A percentile compares a stretch with the other conserved stretches of the same genome.
phyloP scores from a whole-genome alignment of 1,140 invertebrate genomes.

The Panulirus ornatus region DNA sequence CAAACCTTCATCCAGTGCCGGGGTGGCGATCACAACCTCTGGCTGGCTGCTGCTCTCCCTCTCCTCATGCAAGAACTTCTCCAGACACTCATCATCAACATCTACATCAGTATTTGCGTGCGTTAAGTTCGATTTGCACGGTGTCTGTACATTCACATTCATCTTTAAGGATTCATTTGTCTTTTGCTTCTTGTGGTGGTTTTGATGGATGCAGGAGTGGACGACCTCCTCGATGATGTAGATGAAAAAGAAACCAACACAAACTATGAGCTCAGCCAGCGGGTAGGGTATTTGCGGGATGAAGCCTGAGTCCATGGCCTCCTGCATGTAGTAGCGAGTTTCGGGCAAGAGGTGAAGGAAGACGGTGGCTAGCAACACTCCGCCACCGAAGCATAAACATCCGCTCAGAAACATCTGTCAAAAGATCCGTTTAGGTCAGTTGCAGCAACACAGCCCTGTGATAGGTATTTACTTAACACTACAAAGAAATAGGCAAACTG shows the following conservation, averaged over 20 bases:
- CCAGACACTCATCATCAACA: constrained; percentile 7
- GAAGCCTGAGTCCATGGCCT: constrained; percentile 25
- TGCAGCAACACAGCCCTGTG: not conserved
- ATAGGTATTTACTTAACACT: not conserved
- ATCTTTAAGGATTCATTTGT: not conserved
- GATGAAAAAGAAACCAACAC: constrained; percentile 82
- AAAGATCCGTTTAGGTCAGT: not conserved
- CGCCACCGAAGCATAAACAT: constrained; percentile 92
- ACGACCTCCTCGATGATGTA: constrained; percentile 81
- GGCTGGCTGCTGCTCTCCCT: not conserved
- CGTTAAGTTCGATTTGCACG: not conserved
- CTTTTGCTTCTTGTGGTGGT: not conserved
- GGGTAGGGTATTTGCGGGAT: constrained; percentile 76
- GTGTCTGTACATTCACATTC: not conserved
- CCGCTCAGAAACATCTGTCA: constrained; percentile 77
- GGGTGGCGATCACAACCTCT: not conserved
- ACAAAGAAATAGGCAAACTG: no score
- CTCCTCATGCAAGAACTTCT: constrained; percentile 35
- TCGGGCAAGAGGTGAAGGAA: constrained; percentile 94
- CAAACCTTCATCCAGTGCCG: not conserved
- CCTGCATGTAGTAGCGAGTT: constrained; percentile 82
- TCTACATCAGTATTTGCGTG: not conserved
- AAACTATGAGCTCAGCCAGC: constrained; percentile 80
- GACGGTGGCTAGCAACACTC: constrained; percentile 92
- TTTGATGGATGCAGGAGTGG: constrained; percentile 75